Percentiles rank a stretch among this genome's conserved stretches.
These are phyloP conservation scores for Leptinotarsa lineolata DNA, from an alignment of 1,140 invertebrate species.

Conservation along the genomic window DNA sequence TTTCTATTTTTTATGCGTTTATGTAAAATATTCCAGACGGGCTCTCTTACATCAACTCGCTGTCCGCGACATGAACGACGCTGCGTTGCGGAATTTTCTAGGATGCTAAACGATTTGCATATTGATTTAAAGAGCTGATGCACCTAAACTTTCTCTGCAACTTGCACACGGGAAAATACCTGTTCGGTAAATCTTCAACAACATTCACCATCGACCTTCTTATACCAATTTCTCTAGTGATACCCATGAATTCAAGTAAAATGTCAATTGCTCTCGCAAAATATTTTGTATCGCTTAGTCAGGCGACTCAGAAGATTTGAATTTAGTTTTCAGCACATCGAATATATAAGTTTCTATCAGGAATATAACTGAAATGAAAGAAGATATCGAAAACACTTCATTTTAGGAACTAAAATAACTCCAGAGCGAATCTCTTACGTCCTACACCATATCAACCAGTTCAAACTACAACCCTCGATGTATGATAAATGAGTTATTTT, in stretches of 20 bases:
- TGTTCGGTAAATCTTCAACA: constrained; percentile 9
- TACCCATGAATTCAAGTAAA: neutral
- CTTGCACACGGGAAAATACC: neutral
- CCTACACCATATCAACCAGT: too few relatives aligned
- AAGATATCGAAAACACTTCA: neutral
- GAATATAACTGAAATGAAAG: neutral
- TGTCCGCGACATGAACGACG: neutral
- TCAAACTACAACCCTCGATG: too few relatives aligned
- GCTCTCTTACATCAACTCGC: neutral
- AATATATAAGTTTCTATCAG: neutral
- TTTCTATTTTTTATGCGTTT: neutral
- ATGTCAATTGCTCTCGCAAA: neutral
- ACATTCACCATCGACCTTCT: constrained; percentile 13
- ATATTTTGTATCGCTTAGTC: too few relatives aligned
- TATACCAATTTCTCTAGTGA: neutral
- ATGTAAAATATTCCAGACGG: neutral
- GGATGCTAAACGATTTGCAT: constrained; percentile 13
- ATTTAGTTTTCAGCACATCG: neutral
- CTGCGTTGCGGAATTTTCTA: neutral
- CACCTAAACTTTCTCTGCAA: constrained; percentile 13
- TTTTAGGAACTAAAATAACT: neutral
- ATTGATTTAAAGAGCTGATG: constrained; percentile 13
- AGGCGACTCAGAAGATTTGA: neutral
- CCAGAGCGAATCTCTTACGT: too few relatives aligned
- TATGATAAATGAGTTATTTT: too few relatives aligned